Percentiles rank a stretch among this genome's conserved stretches.
Evolutionary conservation across 2,113 vertebrate species (phyloP).

Genomic region (Sterna hirundo): DNA sequence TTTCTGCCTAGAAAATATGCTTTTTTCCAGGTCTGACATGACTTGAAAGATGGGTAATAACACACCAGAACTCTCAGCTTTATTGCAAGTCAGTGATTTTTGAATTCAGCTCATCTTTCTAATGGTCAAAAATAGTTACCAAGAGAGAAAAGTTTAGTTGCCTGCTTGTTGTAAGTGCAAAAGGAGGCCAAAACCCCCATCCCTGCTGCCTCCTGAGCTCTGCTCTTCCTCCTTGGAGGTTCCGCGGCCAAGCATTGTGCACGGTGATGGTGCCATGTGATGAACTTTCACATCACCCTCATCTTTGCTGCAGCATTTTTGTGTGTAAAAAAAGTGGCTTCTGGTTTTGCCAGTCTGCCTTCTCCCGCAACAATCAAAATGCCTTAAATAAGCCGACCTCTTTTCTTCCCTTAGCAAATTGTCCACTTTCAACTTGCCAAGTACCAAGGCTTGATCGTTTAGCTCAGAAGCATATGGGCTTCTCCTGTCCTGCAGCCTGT

Average conservation of each 20-base stretch:
- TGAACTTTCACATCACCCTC: not conserved
- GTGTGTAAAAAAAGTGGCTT: not conserved
- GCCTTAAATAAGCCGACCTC: not conserved
- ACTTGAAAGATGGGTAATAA: slow-evolving; percentile 29
- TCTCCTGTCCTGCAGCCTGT: not conserved
- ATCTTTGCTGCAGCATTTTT: not conserved
- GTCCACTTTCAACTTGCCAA: not conserved
- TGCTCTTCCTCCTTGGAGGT: not conserved
- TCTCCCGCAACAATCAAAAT: not conserved
- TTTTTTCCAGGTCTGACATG: not conserved
- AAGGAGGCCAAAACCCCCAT: not conserved
- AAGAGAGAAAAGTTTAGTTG: not conserved
- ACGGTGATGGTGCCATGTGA: not conserved
- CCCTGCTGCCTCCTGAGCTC: not conserved
- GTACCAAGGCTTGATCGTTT: not conserved
- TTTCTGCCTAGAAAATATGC: not conserved
- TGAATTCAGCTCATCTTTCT: slow-evolving; percentile 38
- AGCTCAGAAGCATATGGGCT: not conserved
- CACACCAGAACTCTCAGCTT: not conserved
- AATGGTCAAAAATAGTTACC: not conserved
- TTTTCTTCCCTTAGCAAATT: not conserved
- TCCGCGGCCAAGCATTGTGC: not conserved
- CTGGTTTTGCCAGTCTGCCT: not conserved
- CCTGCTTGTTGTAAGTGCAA: not conserved
- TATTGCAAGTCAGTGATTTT: not conserved